A percentile compares a stretch with the other conserved stretches of the same genome.
phyloP scores from a whole-genome alignment of 2,113 vertebrate genomes.

The Myiozetetes cayanensis region DNA sequence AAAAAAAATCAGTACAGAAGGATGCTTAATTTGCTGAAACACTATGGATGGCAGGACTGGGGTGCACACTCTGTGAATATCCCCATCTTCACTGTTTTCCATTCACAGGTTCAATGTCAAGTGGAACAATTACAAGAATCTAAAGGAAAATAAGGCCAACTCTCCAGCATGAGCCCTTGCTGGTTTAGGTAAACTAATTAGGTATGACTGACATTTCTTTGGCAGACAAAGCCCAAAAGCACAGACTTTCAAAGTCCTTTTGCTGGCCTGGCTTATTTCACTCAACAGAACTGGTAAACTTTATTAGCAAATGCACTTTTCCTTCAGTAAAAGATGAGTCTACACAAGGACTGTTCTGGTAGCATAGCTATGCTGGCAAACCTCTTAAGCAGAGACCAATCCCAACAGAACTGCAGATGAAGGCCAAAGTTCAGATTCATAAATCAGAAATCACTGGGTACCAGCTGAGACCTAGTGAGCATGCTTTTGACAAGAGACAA shows the following conservation, averaged over 20 bases:
- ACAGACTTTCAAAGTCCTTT: slow-evolving; percentile 6
- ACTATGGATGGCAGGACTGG: background rate
- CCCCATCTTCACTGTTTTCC: background rate
- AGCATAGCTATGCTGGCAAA: background rate
- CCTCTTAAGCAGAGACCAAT: background rate
- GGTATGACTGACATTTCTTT: background rate
- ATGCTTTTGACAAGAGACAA: background rate
- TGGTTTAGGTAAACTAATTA: background rate
- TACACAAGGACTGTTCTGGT: background rate
- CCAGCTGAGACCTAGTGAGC: background rate
- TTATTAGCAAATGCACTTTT: background rate
- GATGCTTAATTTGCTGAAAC: background rate
- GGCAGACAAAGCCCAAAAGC: background rate
- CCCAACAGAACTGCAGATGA: background rate
- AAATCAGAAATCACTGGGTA: background rate
- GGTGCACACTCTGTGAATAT: background rate
- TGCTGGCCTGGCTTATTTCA: slow-evolving; percentile 11
- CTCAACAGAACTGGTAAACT: background rate
- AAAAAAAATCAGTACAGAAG: background rate
- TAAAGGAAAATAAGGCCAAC: background rate
- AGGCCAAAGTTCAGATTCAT: background rate
- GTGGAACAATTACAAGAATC: background rate
- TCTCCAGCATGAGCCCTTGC: background rate
- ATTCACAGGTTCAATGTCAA: background rate
- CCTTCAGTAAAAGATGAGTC: background rate